Evolutionary conservation across 2,797 vertebrate genomes (phyloP), one percentile per base, ranked within the genome.

Genomic region (Molothrus ater): DNA sequence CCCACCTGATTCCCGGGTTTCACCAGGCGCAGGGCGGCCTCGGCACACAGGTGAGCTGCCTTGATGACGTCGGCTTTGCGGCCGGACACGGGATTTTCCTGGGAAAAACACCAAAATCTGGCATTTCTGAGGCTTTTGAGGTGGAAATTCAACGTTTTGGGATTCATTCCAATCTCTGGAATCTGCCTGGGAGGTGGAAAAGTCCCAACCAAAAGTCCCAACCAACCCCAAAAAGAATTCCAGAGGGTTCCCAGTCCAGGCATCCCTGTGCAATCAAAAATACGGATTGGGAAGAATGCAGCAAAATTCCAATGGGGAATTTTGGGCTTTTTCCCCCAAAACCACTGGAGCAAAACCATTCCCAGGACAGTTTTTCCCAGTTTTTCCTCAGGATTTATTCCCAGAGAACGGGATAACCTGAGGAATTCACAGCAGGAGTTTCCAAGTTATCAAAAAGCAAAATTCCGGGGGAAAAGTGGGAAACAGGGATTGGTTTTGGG

Each of bases 21-120:
- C 81, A 99, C 99, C 47, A 99, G 98, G 65, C 99, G 99, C 87
- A 99, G 97, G 29, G 99, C 99, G 13, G 99, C 99, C 97, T 99
- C 99, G 7, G 99, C 99, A 66, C 99, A 99, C 51, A 99, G 98
- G 75, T 99, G 98, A 93, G 99, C 99, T 0, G 99, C 99, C 96
- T 98, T 99, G 92, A 99, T 96, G 51, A 99, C 99, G 32, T 99
- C 99, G 34, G 99, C 99, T 97, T 99, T 99, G 51, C 98, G 98
- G 31, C 99, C 99, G 0, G 98, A 98, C 93, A 99, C 97, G 1
- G 99, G 98, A 25, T 98, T 98, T 7, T 99, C 99, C 99, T 99
- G 36, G 53, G 24, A 25, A 11, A 13, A 66, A 50, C 7, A 24
- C 29, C 10, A 60, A 68, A 34, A 34, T 56, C 20, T 3, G 51